phyloP scores from a whole-genome alignment of 2,113 vertebrate species.

The Indicator maculatus region DNA sequence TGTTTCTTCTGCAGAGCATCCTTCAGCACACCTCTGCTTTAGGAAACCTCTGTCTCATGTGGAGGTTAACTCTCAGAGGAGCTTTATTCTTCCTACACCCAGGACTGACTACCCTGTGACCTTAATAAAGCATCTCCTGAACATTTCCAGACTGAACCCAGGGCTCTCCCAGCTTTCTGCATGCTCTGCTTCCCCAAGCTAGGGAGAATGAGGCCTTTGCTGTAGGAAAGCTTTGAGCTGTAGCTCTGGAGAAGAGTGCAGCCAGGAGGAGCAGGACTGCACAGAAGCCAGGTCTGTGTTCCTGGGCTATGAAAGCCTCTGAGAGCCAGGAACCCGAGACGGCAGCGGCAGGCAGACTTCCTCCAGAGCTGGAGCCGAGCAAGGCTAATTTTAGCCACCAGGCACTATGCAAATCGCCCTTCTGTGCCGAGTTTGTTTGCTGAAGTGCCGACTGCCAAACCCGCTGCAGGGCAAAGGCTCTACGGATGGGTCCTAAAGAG shows the following conservation, averaged over 20 bases:
- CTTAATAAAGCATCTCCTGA: neutral
- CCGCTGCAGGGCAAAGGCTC: neutral
- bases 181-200: neutral
- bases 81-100: neutral
- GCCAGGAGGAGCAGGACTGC: neutral
- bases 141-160: neutral
- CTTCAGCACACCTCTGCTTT: neutral
- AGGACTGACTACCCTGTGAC: neutral
- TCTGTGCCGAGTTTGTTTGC: constrained; percentile 16
- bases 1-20: neutral
- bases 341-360: constrained; percentile 32
- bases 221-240: neutral
- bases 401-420: constrained; percentile 22
- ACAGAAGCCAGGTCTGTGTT: constrained; percentile 8
- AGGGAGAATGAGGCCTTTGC: neutral
- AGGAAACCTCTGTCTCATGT: neutral
- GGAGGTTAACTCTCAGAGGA: neutral
- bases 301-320: neutral
- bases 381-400: constrained; percentile 55
- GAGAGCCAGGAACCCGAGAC: constrained; percentile 43
- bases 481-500: neutral
- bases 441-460: constrained; percentile 41
- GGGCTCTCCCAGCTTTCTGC: neutral
- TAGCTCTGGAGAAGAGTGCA: neutral
- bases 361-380: neutral